These are phyloP conservation scores for Eulacestoma nigropectus DNA, from an alignment of 2,113 vertebrate genomes.

Conservation along the genomic window DNA sequence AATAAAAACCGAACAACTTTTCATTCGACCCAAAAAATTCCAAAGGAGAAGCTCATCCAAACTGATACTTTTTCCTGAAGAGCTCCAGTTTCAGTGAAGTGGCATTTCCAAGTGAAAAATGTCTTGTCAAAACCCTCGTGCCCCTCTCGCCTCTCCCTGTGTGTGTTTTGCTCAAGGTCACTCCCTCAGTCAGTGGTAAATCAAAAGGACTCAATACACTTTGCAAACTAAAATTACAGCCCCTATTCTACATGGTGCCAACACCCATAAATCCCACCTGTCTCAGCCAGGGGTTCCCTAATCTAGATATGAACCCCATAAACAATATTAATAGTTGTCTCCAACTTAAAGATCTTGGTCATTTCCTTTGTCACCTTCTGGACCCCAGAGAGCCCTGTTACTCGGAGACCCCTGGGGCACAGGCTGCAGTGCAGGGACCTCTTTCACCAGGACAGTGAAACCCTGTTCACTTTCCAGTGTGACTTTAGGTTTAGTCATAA, in stretches of 20 bases:
- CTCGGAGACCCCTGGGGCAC: background rate
- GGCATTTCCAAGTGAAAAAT: constrained; percentile 40
- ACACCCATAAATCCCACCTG: constrained; percentile 4
- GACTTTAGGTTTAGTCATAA: background rate
- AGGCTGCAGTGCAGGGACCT: background rate
- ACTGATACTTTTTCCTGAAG: background rate
- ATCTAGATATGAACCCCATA: background rate
- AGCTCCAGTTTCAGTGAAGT: background rate
- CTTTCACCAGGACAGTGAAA: background rate
- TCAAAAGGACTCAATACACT: constrained; percentile 35
- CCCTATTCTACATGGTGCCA: background rate
- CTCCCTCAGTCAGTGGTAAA: constrained; percentile 41
- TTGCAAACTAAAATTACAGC: constrained; percentile 41
- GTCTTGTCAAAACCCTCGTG: constrained; percentile 13
- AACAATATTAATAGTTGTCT: background rate
- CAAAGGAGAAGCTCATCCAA: background rate
- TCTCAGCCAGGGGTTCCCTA: background rate
- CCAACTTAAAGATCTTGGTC: background rate
- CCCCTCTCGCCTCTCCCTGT: background rate
- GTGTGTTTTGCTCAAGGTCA: constrained; percentile 48
- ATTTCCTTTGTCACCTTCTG: background rate
- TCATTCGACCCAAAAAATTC: background rate
- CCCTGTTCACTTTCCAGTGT: accelerated
- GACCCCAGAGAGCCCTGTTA: background rate
- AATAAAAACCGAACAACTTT: background rate